Evolutionary conservation across 2,888 invertebrate genomes (phyloP).

Genomic region (Cantharis nigra): DNA sequence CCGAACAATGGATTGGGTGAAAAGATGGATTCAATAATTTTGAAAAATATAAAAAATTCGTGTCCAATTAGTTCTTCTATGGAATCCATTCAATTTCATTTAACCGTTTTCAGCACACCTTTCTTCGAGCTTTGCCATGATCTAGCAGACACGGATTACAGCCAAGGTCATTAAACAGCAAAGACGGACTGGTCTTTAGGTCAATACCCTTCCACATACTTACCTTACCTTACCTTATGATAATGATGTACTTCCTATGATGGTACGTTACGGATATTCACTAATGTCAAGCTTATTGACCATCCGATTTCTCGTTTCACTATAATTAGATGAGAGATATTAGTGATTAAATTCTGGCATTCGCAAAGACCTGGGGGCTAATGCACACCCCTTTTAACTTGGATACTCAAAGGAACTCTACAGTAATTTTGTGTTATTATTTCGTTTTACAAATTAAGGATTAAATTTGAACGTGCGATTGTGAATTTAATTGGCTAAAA

Average conservation of each 20-base stretch:
- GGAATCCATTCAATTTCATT: neutral
- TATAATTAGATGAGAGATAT: neutral
- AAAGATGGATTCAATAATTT: neutral
- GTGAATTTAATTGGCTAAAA: neutral
- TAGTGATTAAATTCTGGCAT: neutral
- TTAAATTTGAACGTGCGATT: neutral
- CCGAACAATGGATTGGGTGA: neutral
- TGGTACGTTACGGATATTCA: neutral
- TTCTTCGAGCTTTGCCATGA: neutral
- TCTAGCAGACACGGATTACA: neutral
- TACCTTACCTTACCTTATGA: neutral
- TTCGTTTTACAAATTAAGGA: neutral
- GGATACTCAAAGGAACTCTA: neutral
- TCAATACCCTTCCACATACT: neutral
- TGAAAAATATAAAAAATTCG: neutral
- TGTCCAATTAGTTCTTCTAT: neutral
- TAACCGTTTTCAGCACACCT: neutral
- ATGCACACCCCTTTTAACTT: neutral
- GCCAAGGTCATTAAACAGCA: neutral
- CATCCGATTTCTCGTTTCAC: neutral
- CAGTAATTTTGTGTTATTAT: neutral
- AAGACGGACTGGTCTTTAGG: neutral
- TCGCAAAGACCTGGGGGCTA: neutral
- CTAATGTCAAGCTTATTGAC: neutral
- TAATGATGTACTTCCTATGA: neutral